Conservation (phyloP, 1,140 invertebrate species). For the Aphelenchoides fujianensis region DNA sequence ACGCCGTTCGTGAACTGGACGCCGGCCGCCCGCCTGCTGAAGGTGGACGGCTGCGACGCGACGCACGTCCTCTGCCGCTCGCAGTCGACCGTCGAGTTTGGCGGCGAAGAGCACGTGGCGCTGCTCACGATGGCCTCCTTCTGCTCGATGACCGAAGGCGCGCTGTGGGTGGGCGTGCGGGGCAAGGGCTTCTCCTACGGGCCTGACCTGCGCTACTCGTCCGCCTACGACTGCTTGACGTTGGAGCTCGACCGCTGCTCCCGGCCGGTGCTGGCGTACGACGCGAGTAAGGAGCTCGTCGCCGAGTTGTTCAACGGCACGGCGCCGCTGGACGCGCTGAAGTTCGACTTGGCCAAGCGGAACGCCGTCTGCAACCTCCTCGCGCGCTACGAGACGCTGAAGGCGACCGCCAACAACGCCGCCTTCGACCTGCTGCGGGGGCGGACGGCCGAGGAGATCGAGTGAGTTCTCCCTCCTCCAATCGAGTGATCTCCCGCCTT, state of each 20-base stretch:
- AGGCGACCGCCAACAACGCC: constrained; percentile 71
- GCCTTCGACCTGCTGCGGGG: constrained; percentile 64
- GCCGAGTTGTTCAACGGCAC: constrained; percentile 70
- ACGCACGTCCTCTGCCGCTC: constrained; percentile 71
- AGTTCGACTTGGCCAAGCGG: constrained; percentile 78
- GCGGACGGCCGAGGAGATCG: background rate
- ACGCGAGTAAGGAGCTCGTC: constrained; percentile 73
- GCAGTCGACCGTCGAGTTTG: constrained; percentile 65
- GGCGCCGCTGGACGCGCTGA: constrained; percentile 71
- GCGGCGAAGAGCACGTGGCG: constrained; percentile 71
- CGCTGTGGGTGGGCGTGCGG: constrained; percentile 79
- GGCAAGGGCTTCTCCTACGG: constrained; percentile 78
- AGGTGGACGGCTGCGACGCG: constrained; percentile 78
- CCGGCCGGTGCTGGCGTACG: constrained; percentile 74
- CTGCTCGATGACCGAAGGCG: constrained; percentile 80
- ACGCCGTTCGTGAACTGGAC: background rate
- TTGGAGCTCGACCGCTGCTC: constrained; percentile 73
- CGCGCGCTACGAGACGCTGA: constrained; percentile 74
- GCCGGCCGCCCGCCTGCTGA: constrained; percentile 67
- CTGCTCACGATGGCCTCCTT: constrained; percentile 78
- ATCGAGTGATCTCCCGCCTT: no score
- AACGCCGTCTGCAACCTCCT: constrained; percentile 80
- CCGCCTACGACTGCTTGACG: constrained; percentile 73
- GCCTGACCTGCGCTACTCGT: constrained; percentile 68
- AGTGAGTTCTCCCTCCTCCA: no score